A percentile compares a stretch with the other conserved stretches of the same genome.
These are phyloP conservation scores for Eueides isabella DNA, from an alignment of 1,140 invertebrate genomes.

Conservation along the genomic window DNA sequence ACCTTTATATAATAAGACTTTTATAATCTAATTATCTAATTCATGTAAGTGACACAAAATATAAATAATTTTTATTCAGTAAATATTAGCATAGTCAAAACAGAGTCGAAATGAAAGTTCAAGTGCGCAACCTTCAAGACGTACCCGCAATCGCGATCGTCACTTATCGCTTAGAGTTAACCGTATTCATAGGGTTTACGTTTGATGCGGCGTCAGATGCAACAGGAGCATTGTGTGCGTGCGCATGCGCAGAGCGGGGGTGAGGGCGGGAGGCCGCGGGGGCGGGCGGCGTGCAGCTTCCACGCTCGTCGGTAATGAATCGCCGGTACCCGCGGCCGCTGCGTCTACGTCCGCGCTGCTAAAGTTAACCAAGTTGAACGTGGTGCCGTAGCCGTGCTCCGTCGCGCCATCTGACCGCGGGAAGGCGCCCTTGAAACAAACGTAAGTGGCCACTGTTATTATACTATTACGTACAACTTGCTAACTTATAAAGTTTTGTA, in stretches of 20 bases:
- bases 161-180: slow-evolving; percentile 70
- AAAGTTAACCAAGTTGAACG: slow-evolving; percentile 54
- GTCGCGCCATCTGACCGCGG: slow-evolving; percentile 64
- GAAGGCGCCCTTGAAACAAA: slow-evolving; percentile 45
- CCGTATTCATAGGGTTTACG: slow-evolving; percentile 76
- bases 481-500: slow-evolving; percentile 18
- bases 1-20: too few relatives aligned
- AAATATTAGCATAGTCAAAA: too few relatives aligned
- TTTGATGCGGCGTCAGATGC: slow-evolving; percentile 74
- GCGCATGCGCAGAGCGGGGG: slow-evolving; percentile 57
- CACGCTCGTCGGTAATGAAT: slow-evolving; percentile 76
- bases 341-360: slow-evolving; percentile 62
- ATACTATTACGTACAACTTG: slow-evolving; percentile 16
- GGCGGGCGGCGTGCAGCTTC: slow-evolving; percentile 64
- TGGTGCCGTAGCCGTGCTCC: slow-evolving; percentile 53
- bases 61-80: too few relatives aligned
- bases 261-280: slow-evolving; percentile 43
- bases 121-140: background rate
- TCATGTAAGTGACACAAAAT: too few relatives aligned
- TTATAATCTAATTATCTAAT: too few relatives aligned
- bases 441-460: slow-evolving; percentile 51
- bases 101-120: background rate
- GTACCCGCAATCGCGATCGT: slow-evolving; percentile 52
- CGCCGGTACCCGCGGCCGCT: slow-evolving; percentile 75
- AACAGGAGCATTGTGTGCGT: slow-evolving; percentile 71